phyloP scores from a whole-genome alignment of 92 coral and sea anemone species.

The Micromussa lordhowensis region DNA sequence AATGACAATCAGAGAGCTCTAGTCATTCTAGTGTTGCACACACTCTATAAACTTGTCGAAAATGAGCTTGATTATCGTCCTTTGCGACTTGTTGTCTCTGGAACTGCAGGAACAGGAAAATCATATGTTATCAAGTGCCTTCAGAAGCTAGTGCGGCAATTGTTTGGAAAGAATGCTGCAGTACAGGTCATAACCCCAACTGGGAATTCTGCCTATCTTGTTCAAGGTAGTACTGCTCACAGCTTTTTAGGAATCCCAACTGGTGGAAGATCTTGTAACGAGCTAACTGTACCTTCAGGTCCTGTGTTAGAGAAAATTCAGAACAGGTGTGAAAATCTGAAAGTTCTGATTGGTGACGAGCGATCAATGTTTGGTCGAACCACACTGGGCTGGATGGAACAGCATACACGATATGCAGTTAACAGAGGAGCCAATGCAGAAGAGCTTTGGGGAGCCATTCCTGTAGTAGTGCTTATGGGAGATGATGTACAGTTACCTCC shows the following conservation, averaged over 20 bases:
- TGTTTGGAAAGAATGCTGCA: constrained; percentile 38
- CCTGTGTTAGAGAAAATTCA: constrained; percentile 39
- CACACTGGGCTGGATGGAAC: constrained; percentile 61
- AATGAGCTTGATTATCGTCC: constrained; percentile 34
- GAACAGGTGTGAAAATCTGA: constrained; percentile 43
- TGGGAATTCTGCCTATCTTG: constrained; percentile 56
- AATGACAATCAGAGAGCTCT: constrained; percentile 41
- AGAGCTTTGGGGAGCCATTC: constrained; percentile 48
- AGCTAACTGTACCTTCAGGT: constrained; percentile 52
- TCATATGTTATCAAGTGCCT: constrained; percentile 52
- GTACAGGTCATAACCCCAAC: constrained; percentile 56
- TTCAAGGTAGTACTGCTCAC: constrained; percentile 54
- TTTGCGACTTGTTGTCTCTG: constrained; percentile 42
- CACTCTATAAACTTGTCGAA: constrained; percentile 29
- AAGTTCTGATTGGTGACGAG: constrained; percentile 51
- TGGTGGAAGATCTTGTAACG: constrained; percentile 44
- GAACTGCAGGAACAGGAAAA: constrained; percentile 51
- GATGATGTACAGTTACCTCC: constrained; percentile 60
- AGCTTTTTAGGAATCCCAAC: constrained; percentile 52
- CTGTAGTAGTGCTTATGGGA: constrained; percentile 47
- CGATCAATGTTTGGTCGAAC: constrained; percentile 61
- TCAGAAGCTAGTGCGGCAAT: constrained; percentile 41
- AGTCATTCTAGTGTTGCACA: constrained; percentile 45
- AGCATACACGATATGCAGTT: constrained; percentile 47
- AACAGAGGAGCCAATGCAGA: constrained; percentile 35